Base-by-base conservation (phyloP, 2,797 vertebrate genomes). In the Lepus townsendii region DNA sequence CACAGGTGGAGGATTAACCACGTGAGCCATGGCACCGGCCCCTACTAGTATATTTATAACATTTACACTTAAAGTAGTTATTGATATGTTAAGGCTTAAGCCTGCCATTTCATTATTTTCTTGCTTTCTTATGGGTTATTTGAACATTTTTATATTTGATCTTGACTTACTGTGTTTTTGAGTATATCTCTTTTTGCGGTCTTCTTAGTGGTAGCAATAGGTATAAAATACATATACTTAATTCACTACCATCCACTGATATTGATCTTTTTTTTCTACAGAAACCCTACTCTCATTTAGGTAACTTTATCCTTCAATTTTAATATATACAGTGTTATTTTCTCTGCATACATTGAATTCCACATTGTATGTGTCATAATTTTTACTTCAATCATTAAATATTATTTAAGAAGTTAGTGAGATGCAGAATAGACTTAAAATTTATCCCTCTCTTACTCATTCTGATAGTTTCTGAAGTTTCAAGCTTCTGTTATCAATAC, bases 171-270 rank as follows among this genome's bases (percentile, higher is more conserved):
- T 63, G 7, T 62, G 26, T 52, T 76, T 86, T 19, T 76, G 7
- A 87, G 16, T 62, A 20, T 35, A 32, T 52, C 13, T 78, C 26
- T 79, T 19, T 88, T 10, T 47, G 14, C 6, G 85, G 66, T 7
- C 89, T 92, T 92, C 78, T 95, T 62, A 85, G 50, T 75, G 19
- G 27, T 32, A 68, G 16, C 7, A 84, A 24, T 65, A 82, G 42
- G 38, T 69, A 69, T 80, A 63, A 47, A 50, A 62, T 38, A 80
- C 6, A 32, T 30, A 78, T 12, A 42, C 16, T 68, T 24, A 68
- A 30, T 60, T 54, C 30, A 83, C 57, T 32, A 79, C 73, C 32
- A 62, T 38, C 24, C 69, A 82, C 42, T 75, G 38, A n/a, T 69
- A 62, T 54, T 62, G 3, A 72, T 42, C 7, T 77, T 95, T 92